A percentile compares a stretch with the other conserved stretches of the same genome.
These are phyloP conservation scores for Hiodon alosoides DNA, from an alignment of 2,113 vertebrate genomes.

Conservation along the genomic window DNA sequence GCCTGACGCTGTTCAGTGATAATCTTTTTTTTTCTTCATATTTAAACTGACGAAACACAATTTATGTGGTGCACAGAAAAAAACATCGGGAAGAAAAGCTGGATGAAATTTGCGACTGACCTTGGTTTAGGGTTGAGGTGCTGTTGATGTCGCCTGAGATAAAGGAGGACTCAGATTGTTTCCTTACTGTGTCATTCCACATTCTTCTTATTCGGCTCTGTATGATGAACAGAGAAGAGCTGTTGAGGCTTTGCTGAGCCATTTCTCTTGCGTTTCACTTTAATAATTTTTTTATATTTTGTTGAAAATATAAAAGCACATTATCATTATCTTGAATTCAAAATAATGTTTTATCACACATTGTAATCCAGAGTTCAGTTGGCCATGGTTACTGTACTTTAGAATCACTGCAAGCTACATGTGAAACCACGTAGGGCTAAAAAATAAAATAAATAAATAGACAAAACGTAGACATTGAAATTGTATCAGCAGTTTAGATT, in stretches of 20 bases:
- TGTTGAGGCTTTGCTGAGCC: background rate
- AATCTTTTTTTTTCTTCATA: too few species aligned
- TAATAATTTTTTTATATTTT: background rate
- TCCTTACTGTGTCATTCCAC: constrained; percentile 99
- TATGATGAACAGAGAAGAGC: constrained; percentile 66
- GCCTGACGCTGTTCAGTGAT: too few species aligned
- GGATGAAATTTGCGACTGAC: constrained; percentile 69
- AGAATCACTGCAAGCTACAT: background rate
- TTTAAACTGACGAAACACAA: too few species aligned
- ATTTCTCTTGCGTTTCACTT: background rate
- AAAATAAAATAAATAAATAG: background rate
- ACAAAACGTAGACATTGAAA: background rate
- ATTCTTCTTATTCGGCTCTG: constrained; percentile 99
- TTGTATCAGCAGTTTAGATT: constrained; percentile 1
- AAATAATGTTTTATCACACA: background rate
- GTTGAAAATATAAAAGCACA: background rate
- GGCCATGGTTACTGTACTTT: constrained; percentile 23
- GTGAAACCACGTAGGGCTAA: background rate
- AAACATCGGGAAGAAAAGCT: background rate
- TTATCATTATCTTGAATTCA: background rate
- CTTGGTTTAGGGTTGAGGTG: constrained; percentile 99
- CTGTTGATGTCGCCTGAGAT: constrained; percentile 99
- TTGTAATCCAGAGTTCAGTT: constrained; percentile 25
- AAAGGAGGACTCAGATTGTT: constrained; percentile 99
- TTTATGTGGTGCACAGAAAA: background rate